A percentile compares a stretch with the other conserved stretches of the same genome.
phyloP scores from a whole-genome alignment of 2,113 vertebrate genomes.

The Fregata magnificens region DNA sequence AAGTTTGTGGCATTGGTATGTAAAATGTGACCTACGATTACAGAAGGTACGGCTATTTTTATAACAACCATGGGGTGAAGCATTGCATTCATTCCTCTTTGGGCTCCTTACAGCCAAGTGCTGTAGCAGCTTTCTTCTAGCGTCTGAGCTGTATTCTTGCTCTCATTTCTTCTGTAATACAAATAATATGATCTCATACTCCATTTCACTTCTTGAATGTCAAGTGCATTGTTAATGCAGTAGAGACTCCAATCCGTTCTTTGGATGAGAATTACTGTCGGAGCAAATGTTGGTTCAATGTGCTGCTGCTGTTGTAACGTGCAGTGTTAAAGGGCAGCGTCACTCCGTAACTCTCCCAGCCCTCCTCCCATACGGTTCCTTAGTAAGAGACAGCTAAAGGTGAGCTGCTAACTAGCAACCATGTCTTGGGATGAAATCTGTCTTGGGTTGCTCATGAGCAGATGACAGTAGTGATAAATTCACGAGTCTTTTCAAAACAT shows the following conservation, averaged over 20 bases:
- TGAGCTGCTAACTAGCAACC: not conserved
- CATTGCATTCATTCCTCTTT: not conserved
- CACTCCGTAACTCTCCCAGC: not conserved
- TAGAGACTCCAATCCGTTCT: not conserved
- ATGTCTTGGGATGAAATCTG: not conserved
- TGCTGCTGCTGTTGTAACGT: fast-evolving
- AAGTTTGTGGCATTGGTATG: conserved; percentile 34
- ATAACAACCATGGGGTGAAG: not conserved
- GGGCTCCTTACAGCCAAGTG: not conserved
- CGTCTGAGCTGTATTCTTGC: fast-evolving
- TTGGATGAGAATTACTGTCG: not conserved
- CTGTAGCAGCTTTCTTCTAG: not conserved
- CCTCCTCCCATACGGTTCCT: fast-evolving
- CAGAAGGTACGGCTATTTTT: not conserved
- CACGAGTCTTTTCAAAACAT: not conserved
- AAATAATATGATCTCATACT: not conserved
- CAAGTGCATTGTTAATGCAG: not conserved
- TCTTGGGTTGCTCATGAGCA: not conserved
- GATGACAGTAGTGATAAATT: not conserved
- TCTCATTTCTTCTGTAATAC: not conserved
- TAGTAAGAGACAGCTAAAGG: not conserved
- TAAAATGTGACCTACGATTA: not conserved
- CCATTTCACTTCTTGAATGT: not conserved
- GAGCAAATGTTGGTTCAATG: fast-evolving
- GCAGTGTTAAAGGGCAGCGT: not conserved